phyloP scores from a whole-genome alignment of 1,140 invertebrate genomes.

The Cotesia glomerata region DNA sequence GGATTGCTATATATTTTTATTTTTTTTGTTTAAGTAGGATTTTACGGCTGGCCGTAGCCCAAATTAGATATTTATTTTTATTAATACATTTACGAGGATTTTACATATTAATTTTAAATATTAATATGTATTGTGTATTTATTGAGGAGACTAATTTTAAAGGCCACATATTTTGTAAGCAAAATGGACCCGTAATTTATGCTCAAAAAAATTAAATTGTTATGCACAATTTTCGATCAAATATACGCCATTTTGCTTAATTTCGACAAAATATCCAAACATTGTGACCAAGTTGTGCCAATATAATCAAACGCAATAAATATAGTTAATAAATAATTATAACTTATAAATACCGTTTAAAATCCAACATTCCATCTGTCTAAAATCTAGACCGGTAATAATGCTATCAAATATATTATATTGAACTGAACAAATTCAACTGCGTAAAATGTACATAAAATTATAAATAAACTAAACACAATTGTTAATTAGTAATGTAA shows the following conservation, averaged over 20 bases:
- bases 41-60: constrained; percentile 6
- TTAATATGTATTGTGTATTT: not conserved
- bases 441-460: no score
- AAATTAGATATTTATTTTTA: constrained; percentile 18
- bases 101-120: not conserved
- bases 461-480: no score
- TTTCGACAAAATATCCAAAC: constrained; percentile 5
- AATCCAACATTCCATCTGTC: no score
- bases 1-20: constrained; percentile 5
- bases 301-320: not conserved
- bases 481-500: not conserved
- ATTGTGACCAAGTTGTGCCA: constrained; percentile 44
- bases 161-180: no score
- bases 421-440: no score
- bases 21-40: not conserved
- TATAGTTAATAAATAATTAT: not conserved
- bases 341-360: no score
- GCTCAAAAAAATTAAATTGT: no score
- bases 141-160: not conserved
- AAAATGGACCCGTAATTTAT: no score
- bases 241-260: no score
- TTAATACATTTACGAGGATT: not conserved
- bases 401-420: no score
- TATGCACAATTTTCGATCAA: no score
- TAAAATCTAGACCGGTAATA: no score